A percentile compares a stretch with the other conserved stretches of the same genome.
Evolutionary conservation across 2,797 vertebrate genomes (phyloP).

Genomic region (Cirrhinus mrigala): DNA sequence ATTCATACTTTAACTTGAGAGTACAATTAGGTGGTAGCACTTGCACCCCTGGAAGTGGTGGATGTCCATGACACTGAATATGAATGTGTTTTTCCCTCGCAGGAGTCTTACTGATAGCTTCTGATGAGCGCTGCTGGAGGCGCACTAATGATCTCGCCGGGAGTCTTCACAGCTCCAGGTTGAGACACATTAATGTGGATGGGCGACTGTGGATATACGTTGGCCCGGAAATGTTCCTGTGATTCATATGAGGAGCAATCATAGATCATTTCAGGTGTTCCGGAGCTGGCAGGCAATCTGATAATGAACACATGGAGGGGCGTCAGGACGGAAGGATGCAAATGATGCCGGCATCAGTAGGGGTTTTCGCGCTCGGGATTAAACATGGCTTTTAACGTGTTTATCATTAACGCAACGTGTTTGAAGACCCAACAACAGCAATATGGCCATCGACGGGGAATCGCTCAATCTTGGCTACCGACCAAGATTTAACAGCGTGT

Average conservation of each 20-base stretch:
- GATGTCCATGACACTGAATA: slow-evolving; percentile 43
- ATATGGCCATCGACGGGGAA: slow-evolving; percentile 5
- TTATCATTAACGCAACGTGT: slow-evolving; percentile 17
- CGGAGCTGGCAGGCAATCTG: slow-evolving; percentile 39
- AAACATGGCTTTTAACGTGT: slow-evolving; percentile 35
- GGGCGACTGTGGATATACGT: slow-evolving; percentile 33
- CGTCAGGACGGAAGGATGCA: slow-evolving; percentile 17
- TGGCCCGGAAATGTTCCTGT: slow-evolving; percentile 2
- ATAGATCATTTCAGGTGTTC: slow-evolving; percentile 44
- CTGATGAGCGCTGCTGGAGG: slow-evolving; percentile 45
- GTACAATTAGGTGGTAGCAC: slow-evolving; percentile 24
- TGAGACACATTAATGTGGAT: slow-evolving; percentile 32
- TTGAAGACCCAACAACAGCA: background rate
- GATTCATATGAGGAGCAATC: slow-evolving; percentile 35
- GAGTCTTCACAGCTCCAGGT: slow-evolving; percentile 41
- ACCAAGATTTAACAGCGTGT: background rate
- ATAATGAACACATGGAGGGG: slow-evolving; percentile 40
- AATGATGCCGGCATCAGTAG: slow-evolving; percentile 20
- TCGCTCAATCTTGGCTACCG: background rate
- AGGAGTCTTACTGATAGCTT: slow-evolving; percentile 1
- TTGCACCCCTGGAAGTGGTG: slow-evolving; percentile 6
- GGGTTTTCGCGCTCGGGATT: background rate
- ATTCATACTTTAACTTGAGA: slow-evolving; percentile 25
- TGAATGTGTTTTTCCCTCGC: slow-evolving; percentile 35
- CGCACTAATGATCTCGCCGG: slow-evolving; percentile 40